A percentile compares a stretch with the other conserved stretches of the same genome.
phyloP scores from a whole-genome alignment of 2,888 invertebrate species.

The Craniophora ligustri region DNA sequence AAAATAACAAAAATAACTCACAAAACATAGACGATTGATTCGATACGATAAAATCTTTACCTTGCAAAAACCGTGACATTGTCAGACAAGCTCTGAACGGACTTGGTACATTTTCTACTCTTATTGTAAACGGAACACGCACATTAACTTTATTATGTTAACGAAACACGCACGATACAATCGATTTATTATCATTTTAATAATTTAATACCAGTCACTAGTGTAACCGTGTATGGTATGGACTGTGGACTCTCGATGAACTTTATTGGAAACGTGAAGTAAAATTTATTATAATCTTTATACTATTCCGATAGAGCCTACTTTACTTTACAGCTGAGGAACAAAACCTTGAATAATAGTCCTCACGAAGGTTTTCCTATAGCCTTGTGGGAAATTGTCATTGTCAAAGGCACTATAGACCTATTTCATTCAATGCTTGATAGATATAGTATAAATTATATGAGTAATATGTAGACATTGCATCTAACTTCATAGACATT shows the following conservation, averaged over 20 bases:
- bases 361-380: constrained; percentile 62
- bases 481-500: neutral
- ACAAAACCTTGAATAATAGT: constrained; percentile 60
- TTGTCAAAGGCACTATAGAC: constrained; percentile 67
- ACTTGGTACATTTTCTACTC: constrained; percentile 17
- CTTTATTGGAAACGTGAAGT: constrained; percentile 31
- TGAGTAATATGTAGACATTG: too few species aligned
- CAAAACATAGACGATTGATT: neutral
- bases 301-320: constrained; percentile 47
- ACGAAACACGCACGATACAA: constrained; percentile 38
- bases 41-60: constrained; percentile 1
- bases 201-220: constrained; percentile 37
- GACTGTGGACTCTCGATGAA: constrained; percentile 24
- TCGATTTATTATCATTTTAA: constrained; percentile 44
- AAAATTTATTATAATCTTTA: constrained; percentile 41
- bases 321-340: constrained; percentile 42
- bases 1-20: too few species aligned
- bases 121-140: constrained; percentile 20
- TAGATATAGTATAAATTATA: too few species aligned
- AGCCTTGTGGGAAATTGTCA: constrained; percentile 70
- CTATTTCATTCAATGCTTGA: constrained; percentile 26
- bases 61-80: constrained; percentile 10
- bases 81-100: neutral
- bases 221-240: constrained; percentile 25
- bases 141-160: constrained; percentile 15